These are phyloP conservation scores for Punctoribates punctum DNA, from an alignment of 2,888 invertebrate species.

Conservation along the genomic window DNA sequence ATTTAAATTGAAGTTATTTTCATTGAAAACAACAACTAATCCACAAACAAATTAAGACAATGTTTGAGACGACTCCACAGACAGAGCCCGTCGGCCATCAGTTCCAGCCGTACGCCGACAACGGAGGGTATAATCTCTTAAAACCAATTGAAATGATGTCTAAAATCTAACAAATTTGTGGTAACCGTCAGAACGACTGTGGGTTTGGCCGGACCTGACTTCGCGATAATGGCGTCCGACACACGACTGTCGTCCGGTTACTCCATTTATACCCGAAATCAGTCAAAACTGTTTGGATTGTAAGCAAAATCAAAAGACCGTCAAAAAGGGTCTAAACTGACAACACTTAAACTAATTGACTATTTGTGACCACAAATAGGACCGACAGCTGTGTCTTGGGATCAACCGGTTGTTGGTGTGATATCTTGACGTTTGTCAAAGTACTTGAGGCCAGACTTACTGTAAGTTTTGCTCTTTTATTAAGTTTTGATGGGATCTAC, in stretches of 20 bases:
- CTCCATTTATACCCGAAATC: conserved; percentile 80
- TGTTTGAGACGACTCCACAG: neutral
- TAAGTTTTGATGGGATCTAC: too few species aligned
- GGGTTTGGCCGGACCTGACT: conserved; percentile 93
- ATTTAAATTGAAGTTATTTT: neutral
- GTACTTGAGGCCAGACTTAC: conserved; percentile 76
- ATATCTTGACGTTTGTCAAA: conserved; percentile 83
- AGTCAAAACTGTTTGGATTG: conserved; percentile 78
- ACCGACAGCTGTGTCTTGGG: conserved; percentile 82
- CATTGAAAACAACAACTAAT: neutral
- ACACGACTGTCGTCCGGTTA: conserved; percentile 87
- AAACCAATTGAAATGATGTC: neutral
- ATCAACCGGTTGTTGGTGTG: conserved; percentile 96
- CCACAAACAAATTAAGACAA: neutral
- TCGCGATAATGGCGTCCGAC: conserved; percentile 89
- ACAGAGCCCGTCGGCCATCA: conserved; percentile 51
- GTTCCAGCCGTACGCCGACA: conserved; percentile 69
- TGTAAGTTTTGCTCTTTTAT: conserved; percentile 56
- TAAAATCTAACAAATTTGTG: neutral
- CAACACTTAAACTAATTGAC: conserved; percentile 1
- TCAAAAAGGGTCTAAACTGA: conserved; percentile 44
- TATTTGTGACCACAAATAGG: conserved; percentile 49
- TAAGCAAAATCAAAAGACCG: conserved; percentile 47
- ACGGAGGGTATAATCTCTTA: conserved; percentile 64
- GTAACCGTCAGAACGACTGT: conserved; percentile 73